Evolutionary conservation across 2,113 vertebrate species (phyloP).

Genomic region (Argyrosomus japonicus): DNA sequence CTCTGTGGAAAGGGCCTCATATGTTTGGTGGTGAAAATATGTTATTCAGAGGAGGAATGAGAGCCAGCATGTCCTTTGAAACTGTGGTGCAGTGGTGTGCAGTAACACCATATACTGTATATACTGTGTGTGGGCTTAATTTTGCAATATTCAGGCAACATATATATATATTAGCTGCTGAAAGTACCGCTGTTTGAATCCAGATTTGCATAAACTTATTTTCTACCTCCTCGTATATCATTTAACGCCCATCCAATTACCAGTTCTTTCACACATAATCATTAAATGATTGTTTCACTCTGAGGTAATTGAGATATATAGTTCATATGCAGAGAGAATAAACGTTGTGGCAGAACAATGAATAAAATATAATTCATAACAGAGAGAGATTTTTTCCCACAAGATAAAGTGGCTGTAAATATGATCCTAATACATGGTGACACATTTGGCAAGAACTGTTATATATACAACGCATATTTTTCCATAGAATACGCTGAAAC

Average conservation of each 20-base stretch:
- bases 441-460: conserved; percentile 59
- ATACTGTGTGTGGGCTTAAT: conserved; percentile 23
- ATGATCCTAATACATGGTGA: conserved; percentile 54
- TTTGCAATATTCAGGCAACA: conserved; percentile 14
- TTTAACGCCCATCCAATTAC: conserved; percentile 29
- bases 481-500: conserved; percentile 39
- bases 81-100: conserved; percentile 2
- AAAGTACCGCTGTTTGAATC: conserved; percentile 19
- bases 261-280: conserved; percentile 32
- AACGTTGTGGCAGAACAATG: conserved; percentile 50
- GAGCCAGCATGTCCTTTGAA: conserved; percentile 14
- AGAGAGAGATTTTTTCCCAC: conserved; percentile 41
- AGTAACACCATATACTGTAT: conserved; percentile 5
- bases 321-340: conserved; percentile 10
- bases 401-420: conserved; percentile 60
- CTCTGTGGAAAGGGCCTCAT: conserved; percentile 2
- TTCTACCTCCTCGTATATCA: conserved; percentile 36
- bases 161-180: conserved; percentile 15
- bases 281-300: conserved; percentile 39
- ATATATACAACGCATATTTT: conserved; percentile 42
- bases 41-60: conserved; percentile 16
- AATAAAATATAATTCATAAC: conserved; percentile 54
- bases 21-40: conserved; percentile 34
- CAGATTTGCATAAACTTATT: conserved; percentile 27
- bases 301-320: conserved; percentile 40